A percentile compares a stretch with the other conserved stretches of the same genome.
These are phyloP conservation scores for Drosophila ezoana DNA, from an alignment of 2,888 invertebrate species.

Conservation along the genomic window DNA sequence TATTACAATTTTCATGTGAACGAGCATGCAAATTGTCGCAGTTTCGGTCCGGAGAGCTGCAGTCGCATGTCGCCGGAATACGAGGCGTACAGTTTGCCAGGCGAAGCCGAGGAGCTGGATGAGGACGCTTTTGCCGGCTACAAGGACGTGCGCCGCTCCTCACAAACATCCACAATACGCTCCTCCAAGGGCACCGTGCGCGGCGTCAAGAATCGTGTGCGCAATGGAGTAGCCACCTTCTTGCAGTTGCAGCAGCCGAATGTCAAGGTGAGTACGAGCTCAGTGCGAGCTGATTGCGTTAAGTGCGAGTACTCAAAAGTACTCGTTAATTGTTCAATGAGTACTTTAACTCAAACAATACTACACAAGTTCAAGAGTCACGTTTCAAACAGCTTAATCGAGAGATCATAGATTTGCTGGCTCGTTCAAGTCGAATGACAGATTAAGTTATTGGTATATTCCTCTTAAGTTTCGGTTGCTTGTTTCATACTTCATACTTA, in stretches of 20 bases:
- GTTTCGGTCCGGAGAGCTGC: slow-evolving; percentile 47
- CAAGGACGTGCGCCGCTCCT: slow-evolving; percentile 88
- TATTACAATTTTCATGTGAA: slow-evolving; percentile 93
- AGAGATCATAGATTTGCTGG: no score
- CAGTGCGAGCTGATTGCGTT: neutral
- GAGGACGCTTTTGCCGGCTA: slow-evolving; percentile 92
- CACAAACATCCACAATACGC: slow-evolving; percentile 89
- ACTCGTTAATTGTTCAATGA: neutral
- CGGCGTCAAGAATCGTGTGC: slow-evolving; percentile 96
- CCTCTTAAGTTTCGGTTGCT: no score
- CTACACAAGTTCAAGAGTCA: no score
- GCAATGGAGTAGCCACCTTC: slow-evolving; percentile 98
- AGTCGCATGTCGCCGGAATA: slow-evolving; percentile 26
- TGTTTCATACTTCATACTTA: no score
- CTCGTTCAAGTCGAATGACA: no score
- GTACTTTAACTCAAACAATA: no score
- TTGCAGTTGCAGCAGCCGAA: slow-evolving; percentile 92
- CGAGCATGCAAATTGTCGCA: slow-evolving; percentile 86
- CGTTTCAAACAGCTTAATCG: no score
- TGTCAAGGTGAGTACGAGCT: slow-evolving; percentile 89
- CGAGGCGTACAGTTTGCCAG: slow-evolving; percentile 8
- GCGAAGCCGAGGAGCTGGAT: slow-evolving; percentile 13
- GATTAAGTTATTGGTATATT: no score
- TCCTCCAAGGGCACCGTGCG: slow-evolving; percentile 97
- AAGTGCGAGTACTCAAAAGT: neutral